Conservation (phyloP, 2,888 invertebrate species). For the Parnassius glacialis region DNA sequence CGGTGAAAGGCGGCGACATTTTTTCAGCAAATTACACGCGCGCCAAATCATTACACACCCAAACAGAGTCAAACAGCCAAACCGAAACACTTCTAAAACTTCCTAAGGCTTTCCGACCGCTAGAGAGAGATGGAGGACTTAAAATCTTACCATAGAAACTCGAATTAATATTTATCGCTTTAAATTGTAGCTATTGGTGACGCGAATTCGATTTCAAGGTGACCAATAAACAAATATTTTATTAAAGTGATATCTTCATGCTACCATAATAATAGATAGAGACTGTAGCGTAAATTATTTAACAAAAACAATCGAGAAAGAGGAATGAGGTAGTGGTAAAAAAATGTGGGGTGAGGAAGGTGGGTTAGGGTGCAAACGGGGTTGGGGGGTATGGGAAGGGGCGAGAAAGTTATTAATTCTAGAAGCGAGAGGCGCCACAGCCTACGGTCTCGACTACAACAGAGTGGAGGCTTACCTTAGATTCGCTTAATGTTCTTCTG, state of each 20-base stretch:
- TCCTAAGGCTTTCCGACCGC: conserved; percentile 68
- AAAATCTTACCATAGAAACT: conserved; percentile 47
- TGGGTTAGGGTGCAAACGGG: conserved; percentile 42
- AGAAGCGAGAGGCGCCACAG: conserved; percentile 74
- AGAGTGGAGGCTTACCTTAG: conserved; percentile 72
- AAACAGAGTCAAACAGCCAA: conserved; percentile 79
- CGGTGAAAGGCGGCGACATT: conserved; percentile 59
- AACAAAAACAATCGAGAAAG: conserved; percentile 38
- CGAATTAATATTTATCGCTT: conserved; percentile 35
- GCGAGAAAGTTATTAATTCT: conserved; percentile 79
- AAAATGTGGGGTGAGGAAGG: conserved; percentile 40
- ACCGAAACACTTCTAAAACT: conserved; percentile 76
- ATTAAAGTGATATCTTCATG: not conserved
- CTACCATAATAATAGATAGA: not conserved
- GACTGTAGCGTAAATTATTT: not conserved
- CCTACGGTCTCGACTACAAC: conserved; percentile 74
- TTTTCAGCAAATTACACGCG: conserved; percentile 74
- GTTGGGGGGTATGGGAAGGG: conserved; percentile 45
- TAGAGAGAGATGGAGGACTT: conserved; percentile 54
- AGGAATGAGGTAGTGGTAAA: conserved; percentile 41
- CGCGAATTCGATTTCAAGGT: not conserved
- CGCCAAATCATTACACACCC: conserved; percentile 77
- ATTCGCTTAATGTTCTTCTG: conserved; percentile 70
- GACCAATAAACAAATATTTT: not conserved
- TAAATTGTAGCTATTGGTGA: conserved; percentile 1